Conservation (phyloP, 2,888 invertebrate genomes). For the Parnassius apollo region DNA sequence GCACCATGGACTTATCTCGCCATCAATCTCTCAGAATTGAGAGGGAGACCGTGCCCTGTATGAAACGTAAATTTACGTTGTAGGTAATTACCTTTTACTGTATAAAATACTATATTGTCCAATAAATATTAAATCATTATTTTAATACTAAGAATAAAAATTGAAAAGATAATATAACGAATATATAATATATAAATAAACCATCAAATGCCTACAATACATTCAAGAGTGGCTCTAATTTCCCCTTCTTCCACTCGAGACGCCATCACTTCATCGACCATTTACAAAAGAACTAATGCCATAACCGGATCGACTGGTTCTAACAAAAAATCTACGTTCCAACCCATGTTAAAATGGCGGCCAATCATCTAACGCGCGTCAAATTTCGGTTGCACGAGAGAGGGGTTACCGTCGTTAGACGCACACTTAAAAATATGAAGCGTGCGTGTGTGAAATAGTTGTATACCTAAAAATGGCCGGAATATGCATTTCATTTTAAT, state of each 20-base stretch:
- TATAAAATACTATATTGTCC: too few relatives aligned
- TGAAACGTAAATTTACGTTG: too few relatives aligned
- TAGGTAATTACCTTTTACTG: too few relatives aligned
- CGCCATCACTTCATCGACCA: slow-evolving; percentile 28
- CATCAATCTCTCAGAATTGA: too few relatives aligned
- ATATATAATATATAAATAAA: too few relatives aligned
- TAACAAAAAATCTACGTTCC: slow-evolving; percentile 24
- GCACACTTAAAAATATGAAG: slow-evolving; percentile 39
- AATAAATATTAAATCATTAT: too few relatives aligned
- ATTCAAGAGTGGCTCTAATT: slow-evolving; percentile 10
- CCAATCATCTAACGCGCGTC: slow-evolving; percentile 73
- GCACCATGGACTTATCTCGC: too few relatives aligned
- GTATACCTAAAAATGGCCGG: too few relatives aligned
- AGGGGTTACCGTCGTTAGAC: slow-evolving; percentile 44
- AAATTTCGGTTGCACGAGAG: slow-evolving; percentile 59
- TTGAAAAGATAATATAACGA: too few relatives aligned
- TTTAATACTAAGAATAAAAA: too few relatives aligned
- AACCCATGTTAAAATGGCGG: slow-evolving; percentile 38
- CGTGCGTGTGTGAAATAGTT: slow-evolving; percentile 22
- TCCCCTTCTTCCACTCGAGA: slow-evolving; percentile 22
- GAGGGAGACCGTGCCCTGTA: too few relatives aligned
- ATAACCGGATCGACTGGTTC: slow-evolving; percentile 32
- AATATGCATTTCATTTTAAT: too few relatives aligned
- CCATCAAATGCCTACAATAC: background rate
- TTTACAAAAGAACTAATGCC: slow-evolving; percentile 30